Percentiles rank a stretch among this genome's conserved stretches.
Evolutionary conservation across 2,888 invertebrate genomes (phyloP).

Genomic region (Spisula subtruncata): DNA sequence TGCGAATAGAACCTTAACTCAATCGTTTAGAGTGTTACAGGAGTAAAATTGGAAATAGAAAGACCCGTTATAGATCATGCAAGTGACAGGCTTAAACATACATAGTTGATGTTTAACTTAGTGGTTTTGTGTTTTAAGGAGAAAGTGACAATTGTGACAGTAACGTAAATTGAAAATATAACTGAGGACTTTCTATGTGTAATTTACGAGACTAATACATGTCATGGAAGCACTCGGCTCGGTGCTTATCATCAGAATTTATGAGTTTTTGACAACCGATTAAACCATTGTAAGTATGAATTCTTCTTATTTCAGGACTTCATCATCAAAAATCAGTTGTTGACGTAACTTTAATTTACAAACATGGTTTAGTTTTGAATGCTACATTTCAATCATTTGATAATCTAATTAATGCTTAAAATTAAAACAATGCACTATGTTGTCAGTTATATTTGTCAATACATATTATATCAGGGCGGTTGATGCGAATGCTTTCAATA

Average conservation of each 20-base stretch:
- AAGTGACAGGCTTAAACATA: constrained; percentile 26
- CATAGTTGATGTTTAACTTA: neutral
- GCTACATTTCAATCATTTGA: too few species aligned
- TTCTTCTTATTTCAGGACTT: neutral
- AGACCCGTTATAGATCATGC: constrained; percentile 31
- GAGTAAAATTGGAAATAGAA: constrained; percentile 47
- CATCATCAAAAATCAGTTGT: too few species aligned
- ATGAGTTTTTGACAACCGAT: neutral
- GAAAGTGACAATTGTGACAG: neutral
- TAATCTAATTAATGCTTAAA: too few species aligned
- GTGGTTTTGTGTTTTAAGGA: neutral
- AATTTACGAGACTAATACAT: neutral
- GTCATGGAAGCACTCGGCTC: neutral
- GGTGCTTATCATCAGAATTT: neutral
- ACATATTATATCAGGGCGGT: too few species aligned
- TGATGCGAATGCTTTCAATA: too few species aligned
- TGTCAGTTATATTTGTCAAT: too few species aligned
- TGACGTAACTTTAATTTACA: too few species aligned
- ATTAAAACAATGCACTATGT: too few species aligned
- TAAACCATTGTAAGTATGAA: neutral
- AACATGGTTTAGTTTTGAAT: too few species aligned
- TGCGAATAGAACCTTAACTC: constrained; percentile 57
- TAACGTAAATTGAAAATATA: neutral
- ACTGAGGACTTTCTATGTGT: neutral
- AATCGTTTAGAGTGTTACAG: constrained; percentile 41